These are phyloP conservation scores for Campodea augens DNA, from an alignment of 1,140 invertebrate species.

Conservation along the genomic window DNA sequence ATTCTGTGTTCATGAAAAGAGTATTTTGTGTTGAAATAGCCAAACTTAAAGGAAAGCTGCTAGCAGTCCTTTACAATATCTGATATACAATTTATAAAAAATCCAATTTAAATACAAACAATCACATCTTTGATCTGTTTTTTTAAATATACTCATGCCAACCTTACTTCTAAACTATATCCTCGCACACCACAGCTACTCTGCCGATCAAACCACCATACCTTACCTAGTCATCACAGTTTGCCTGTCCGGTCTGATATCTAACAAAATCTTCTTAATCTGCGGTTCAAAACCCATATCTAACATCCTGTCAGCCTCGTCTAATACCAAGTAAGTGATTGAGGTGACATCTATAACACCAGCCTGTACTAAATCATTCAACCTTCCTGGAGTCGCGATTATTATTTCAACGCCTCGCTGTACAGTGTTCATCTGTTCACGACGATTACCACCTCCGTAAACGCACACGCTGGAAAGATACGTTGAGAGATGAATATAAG, in stretches of 20 bases:
- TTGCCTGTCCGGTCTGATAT: conserved; percentile 57
- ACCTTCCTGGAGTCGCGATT: conserved; percentile 71
- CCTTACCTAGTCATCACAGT: conserved; percentile 59
- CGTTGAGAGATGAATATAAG: background rate
- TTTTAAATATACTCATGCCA: background rate
- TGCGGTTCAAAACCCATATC: conserved; percentile 75
- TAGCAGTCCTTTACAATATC: conserved; percentile 18
- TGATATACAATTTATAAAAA: conserved; percentile 3
- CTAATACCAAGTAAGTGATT: conserved; percentile 76
- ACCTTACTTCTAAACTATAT: background rate
- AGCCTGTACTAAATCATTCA: conserved; percentile 53
- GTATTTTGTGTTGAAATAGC: too few relatives aligned
- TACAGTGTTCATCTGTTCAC: conserved; percentile 49
- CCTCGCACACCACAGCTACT: too few relatives aligned
- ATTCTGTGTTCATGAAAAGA: too few relatives aligned
- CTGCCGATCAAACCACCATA: too few relatives aligned
- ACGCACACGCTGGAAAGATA: conserved; percentile 42
- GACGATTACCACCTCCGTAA: conserved; percentile 63
- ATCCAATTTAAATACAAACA: too few relatives aligned
- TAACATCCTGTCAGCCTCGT: conserved; percentile 69
- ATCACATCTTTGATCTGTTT: conserved; percentile 1
- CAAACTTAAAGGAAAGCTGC: too few relatives aligned
- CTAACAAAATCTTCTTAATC: conserved; percentile 56
- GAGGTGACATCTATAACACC: conserved; percentile 43
- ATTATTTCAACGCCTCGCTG: conserved; percentile 62